These are phyloP conservation scores for Cotesia typhae DNA, from an alignment of 1,140 invertebrate species.

Conservation along the genomic window DNA sequence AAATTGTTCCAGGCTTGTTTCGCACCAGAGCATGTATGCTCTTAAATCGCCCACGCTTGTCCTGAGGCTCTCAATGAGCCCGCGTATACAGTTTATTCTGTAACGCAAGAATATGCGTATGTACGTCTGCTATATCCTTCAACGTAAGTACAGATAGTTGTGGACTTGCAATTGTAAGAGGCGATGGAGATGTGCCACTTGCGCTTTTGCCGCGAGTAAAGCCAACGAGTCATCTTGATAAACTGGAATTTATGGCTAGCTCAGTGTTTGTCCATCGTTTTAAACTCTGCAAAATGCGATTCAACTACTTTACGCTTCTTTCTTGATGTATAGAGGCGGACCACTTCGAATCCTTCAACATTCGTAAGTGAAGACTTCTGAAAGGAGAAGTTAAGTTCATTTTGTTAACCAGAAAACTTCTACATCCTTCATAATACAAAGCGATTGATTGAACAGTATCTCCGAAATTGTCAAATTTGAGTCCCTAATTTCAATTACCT, in stretches of 20 bases:
- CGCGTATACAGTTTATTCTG: background rate
- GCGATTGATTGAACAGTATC: too few relatives aligned
- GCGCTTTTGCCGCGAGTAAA: constrained; percentile 30
- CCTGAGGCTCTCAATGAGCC: constrained; percentile 9
- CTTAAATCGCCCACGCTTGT: constrained; percentile 36
- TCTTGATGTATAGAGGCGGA: too few relatives aligned
- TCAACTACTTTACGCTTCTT: background rate
- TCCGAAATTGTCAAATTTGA: too few relatives aligned
- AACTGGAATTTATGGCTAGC: constrained; percentile 44
- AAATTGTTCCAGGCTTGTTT: constrained; percentile 31
- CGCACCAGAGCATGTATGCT: constrained; percentile 36
- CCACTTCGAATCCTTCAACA: too few relatives aligned
- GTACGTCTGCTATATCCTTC: too few relatives aligned
- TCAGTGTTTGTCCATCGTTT: constrained; percentile 37
- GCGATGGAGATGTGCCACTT: constrained; percentile 37
- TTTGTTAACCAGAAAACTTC: too few relatives aligned
- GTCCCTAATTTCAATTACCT: too few relatives aligned
- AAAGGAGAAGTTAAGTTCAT: too few relatives aligned
- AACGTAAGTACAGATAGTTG: background rate
- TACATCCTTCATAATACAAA: too few relatives aligned
- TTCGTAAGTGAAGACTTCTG: too few relatives aligned
- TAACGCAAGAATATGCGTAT: background rate
- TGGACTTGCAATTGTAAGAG: background rate
- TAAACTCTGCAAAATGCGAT: background rate
- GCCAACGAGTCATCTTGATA: constrained; percentile 45